phyloP scores from a whole-genome alignment of 1,140 invertebrate genomes.

The Diabrotica undecimpunctata region DNA sequence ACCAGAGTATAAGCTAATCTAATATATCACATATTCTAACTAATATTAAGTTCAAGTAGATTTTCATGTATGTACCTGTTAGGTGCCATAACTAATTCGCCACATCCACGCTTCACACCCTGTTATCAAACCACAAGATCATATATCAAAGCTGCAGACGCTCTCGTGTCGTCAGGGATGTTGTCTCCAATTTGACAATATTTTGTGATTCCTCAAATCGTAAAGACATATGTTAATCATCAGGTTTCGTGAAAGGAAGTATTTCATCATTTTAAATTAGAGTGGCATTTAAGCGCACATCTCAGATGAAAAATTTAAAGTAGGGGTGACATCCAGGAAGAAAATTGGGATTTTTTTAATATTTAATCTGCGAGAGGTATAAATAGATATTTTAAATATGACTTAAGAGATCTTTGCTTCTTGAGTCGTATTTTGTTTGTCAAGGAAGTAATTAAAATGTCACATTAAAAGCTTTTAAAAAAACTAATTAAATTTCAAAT shows the following conservation, averaged over 20 bases:
- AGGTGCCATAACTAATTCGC: not conserved
- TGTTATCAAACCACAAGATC: not conserved
- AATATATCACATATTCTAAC: not conserved
- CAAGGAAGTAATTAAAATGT: too few relatives aligned
- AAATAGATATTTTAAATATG: too few relatives aligned
- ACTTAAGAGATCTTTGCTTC: too few relatives aligned
- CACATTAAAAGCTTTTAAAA: too few relatives aligned
- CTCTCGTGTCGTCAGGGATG: conserved; percentile 1
- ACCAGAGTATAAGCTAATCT: too few relatives aligned
- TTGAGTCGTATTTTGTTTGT: too few relatives aligned
- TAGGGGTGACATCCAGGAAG: not conserved
- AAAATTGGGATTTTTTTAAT: not conserved
- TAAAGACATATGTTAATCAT: conserved; percentile 1
- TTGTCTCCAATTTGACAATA: conserved; percentile 2
- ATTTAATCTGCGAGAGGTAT: not conserved
- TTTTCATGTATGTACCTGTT: not conserved
- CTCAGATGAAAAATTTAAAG: not conserved
- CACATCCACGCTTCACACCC: not conserved
- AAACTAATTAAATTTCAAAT: too few relatives aligned
- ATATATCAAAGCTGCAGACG: not conserved
- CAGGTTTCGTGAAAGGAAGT: not conserved
- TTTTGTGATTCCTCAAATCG: not conserved
- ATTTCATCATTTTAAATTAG: conserved; percentile 3
- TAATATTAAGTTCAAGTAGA: not conserved
- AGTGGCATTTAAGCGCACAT: not conserved